A percentile compares a stretch with the other conserved stretches of the same genome.
These are phyloP conservation scores for Phenganax subtilis DNA, from an alignment of 92 coral and sea anemone genomes.

Conservation along the genomic window DNA sequence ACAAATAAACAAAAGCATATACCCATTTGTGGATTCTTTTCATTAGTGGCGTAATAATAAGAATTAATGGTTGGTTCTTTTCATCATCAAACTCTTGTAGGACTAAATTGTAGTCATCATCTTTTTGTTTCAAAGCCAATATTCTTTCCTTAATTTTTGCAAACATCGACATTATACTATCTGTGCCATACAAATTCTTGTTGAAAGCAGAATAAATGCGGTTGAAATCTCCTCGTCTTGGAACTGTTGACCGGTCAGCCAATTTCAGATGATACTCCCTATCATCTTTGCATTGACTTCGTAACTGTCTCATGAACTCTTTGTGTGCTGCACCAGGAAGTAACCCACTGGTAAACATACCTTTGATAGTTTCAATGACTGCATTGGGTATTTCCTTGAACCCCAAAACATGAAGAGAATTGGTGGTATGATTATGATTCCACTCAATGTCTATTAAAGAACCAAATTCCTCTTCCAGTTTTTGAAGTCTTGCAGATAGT, in stretches of 20 bases:
- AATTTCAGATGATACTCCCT: constrained; percentile 7
- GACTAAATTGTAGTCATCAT: background rate
- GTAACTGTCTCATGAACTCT: constrained; percentile 9
- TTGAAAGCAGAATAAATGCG: background rate
- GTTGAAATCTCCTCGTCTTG: constrained; percentile 1
- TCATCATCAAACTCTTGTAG: constrained; percentile 24
- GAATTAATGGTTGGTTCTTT: constrained; percentile 2
- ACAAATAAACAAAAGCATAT: background rate
- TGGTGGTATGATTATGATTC: constrained; percentile 21
- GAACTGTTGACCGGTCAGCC: constrained; percentile 29
- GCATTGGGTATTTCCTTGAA: constrained; percentile 22
- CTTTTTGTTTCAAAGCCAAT: background rate
- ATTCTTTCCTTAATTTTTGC: constrained; percentile 21
- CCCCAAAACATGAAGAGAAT: constrained; percentile 14
- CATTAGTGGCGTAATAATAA: constrained; percentile 7
- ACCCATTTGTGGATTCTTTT: constrained; percentile 4
- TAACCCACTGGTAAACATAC: constrained; percentile 6
- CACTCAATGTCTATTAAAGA: constrained; percentile 3
- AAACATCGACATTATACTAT: background rate
- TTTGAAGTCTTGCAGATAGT: constrained; percentile 6
- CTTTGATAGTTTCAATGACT: background rate
- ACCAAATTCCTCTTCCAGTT: background rate
- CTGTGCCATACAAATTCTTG: constrained; percentile 11
- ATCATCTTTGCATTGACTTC: constrained; percentile 15
- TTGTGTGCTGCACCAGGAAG: constrained; percentile 21